Conservation (phyloP, 2,797 vertebrate genomes). For the Morus bassanus region DNA sequence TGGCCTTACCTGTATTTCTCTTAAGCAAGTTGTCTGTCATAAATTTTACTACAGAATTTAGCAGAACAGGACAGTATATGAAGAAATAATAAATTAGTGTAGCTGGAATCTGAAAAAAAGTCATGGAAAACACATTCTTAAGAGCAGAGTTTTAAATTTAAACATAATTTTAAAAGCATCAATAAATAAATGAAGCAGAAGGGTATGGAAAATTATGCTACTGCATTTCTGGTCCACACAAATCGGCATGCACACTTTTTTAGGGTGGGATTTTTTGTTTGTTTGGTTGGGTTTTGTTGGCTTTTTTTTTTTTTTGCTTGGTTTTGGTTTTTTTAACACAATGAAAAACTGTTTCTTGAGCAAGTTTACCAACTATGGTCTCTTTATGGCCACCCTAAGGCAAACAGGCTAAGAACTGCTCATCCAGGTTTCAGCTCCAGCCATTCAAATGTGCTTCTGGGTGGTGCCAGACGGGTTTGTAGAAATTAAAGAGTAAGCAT, state of each 20-base stretch:
- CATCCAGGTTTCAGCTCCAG: neutral
- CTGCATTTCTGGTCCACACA: neutral
- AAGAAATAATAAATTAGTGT: neutral
- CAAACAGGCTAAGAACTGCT: neutral
- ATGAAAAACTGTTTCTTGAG: neutral
- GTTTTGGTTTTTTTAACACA: no score
- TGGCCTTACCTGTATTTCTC: neutral
- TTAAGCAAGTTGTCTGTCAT: neutral
- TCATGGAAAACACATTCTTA: neutral
- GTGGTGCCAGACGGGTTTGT: neutral
- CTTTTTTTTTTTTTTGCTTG: no score
- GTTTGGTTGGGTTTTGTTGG: no score
- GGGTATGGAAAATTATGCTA: neutral
- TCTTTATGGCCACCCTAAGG: neutral
- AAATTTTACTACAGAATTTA: slow-evolving; percentile 15
- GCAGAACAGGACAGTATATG: neutral
- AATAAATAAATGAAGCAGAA: neutral
- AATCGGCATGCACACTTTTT: neutral
- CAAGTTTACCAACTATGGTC: neutral
- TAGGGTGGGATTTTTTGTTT: neutral
- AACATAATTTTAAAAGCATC: neutral
- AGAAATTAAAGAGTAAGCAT: neutral
- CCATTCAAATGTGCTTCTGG: neutral
- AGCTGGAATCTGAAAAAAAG: neutral
- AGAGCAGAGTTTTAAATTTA: neutral